These are phyloP conservation scores for Bos indicus DNA, from an alignment of 2,113 vertebrate genomes.

Conservation along the genomic window DNA sequence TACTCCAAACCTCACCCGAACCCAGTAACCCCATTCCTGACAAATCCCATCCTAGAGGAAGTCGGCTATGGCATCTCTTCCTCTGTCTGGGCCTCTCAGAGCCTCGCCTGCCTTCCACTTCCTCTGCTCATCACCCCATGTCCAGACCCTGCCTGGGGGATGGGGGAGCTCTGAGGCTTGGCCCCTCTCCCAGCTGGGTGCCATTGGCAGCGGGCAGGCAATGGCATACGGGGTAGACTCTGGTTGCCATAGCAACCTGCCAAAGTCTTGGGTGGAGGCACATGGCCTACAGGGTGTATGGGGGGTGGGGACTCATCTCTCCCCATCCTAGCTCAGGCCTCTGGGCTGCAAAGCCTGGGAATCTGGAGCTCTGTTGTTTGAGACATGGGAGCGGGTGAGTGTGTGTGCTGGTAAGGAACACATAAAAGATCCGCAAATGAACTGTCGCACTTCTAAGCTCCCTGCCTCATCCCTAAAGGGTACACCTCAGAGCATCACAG, in stretches of 20 bases:
- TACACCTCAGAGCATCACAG: not conserved
- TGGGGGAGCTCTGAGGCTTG: conserved; percentile 14
- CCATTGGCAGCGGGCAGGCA: conserved; percentile 57
- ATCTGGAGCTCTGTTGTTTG: not conserved
- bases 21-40: not conserved
- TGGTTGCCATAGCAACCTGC: conserved; percentile 67
- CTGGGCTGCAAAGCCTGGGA: not conserved
- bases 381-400: not conserved
- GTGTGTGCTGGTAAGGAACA: not conserved
- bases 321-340: conserved; percentile 37
- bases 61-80: not conserved
- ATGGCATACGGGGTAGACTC: conserved; percentile 64
- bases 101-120: not conserved
- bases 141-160: not conserved
- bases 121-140: not conserved
- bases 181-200: conserved; percentile 38
- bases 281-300: conserved; percentile 41
- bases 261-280: conserved; percentile 66
- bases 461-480: not conserved
- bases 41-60: not conserved
- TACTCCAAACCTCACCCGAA: not conserved
- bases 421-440: not conserved
- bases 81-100: not conserved
- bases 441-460: not conserved
- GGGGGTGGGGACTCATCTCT: conserved; percentile 20